Base-by-base conservation (phyloP, 1,140 invertebrate species). In the Drosophila santomea region DNA sequence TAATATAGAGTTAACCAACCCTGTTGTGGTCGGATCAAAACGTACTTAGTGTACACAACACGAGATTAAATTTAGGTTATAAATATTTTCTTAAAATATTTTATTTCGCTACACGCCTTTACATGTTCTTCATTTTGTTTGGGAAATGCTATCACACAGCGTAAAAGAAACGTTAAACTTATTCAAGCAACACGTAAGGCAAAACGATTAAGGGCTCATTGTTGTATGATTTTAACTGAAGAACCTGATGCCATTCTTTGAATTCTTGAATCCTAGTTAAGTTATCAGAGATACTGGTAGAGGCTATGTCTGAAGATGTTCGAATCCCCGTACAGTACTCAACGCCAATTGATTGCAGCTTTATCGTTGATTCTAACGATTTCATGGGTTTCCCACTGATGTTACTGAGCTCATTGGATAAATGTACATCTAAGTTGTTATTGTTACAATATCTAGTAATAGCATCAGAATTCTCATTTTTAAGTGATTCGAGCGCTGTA, bases 141-240 rank as follows among this genome's bases (percentile, higher is more conserved):
- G 23, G 23, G 57, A 51, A 62, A 62, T 66, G 60, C 36, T 57
- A 58, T 64, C 66, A 57, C 45, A 51, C 43, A 38, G 43, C 41
- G 15, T n/a, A 32, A 44, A 10, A 32, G 44, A 41, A 78, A 35
- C 11, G 5, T 62, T 59, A 17, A 62, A 62, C 59, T 92, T 93
- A 97, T 94, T 97, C 96, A 93, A 97, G 96, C 92, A 97, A 95
- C 94, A 97, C 96, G 94, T 98, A 98, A 95, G 97, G 97, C 95
- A 97, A 94, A 94, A 98, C 96, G 93, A 96, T 95, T 93, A 98
- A 94, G 83, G 94, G 93, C 92, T 97, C 96, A 88, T 94, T 95
- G 91, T 95, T 94, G 90, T 95, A 95, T 54, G 95, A 95, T 85
- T 94, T 93, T 82, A 94, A 93, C 64, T 96, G 95, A 47, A 96